Conservation (phyloP, 37 sponge, comb jelly and placozoan species). For the Agelas oroides region DNA sequence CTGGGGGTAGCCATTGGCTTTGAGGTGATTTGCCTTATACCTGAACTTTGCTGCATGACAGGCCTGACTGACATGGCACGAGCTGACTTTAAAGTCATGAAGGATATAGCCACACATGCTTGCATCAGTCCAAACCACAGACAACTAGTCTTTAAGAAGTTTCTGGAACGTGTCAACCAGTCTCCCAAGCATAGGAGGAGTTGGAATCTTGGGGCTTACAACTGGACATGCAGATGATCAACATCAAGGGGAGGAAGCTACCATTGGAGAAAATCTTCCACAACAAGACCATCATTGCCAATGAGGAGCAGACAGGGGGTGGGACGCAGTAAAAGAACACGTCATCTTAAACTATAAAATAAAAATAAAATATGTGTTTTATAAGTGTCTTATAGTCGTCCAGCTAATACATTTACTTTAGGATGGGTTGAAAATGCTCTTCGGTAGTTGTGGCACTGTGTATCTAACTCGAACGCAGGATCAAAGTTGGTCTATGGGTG, state of each 20-base stretch:
- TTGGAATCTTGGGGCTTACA: conserved; percentile 82
- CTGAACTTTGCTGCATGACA: conserved; percentile 96
- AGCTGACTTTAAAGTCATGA: conserved; percentile 89
- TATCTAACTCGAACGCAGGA: no score
- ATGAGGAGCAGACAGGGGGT: conserved; percentile 74
- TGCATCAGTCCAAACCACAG: conserved; percentile 74
- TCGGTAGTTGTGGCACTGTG: no score
- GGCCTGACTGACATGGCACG: conserved; percentile 85
- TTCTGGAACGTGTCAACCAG: conserved; percentile 63
- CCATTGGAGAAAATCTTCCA: conserved; percentile 78
- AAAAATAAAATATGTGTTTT: no score
- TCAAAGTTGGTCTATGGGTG: no score
- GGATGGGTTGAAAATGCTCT: no score
- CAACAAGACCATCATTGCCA: conserved; percentile 50
- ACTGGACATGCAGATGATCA: conserved; percentile 58
- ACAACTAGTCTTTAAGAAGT: conserved; percentile 73
- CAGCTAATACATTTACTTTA: no score
- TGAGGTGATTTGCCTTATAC: conserved; percentile 90
- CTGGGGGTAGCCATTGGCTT: no score
- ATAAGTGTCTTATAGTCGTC: no score
- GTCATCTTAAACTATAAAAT: no score
- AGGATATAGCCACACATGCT: conserved; percentile 89
- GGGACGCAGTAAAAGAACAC: conserved; percentile 61
- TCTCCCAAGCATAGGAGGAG: conserved; percentile 73
- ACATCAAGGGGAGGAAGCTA: conserved; percentile 56